Conservation (phyloP, 2,888 invertebrate species). For the Empis stercorea region DNA sequence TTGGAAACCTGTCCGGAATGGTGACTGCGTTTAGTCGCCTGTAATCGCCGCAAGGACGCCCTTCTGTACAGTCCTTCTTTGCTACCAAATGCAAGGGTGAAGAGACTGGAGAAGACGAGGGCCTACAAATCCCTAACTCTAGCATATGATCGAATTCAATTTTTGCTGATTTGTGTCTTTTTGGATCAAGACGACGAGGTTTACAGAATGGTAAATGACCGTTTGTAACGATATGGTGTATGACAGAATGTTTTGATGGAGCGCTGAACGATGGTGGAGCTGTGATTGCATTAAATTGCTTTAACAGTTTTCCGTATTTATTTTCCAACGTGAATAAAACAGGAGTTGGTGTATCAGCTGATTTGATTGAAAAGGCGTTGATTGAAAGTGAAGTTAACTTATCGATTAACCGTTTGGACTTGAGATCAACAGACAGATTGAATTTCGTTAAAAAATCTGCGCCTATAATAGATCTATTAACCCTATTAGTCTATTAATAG, state of each 20-base stretch:
- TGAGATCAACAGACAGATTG: neutral
- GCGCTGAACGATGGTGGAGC: neutral
- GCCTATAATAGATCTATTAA: constrained; percentile 1
- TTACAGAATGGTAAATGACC: constrained; percentile 9
- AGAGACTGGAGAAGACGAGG: constrained; percentile 4
- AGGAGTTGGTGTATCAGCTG: neutral
- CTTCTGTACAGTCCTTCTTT: constrained; percentile 4
- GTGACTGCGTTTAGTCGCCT: constrained; percentile 3
- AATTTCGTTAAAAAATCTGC: constrained; percentile 2
- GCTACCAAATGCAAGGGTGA: constrained; percentile 8
- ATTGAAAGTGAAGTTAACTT: neutral
- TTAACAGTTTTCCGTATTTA: neutral
- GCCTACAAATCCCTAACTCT: constrained; percentile 6
- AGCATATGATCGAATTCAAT: constrained; percentile 5
- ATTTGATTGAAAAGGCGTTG: neutral
- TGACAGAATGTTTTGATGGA: constrained; percentile 2
- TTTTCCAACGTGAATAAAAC: neutral
- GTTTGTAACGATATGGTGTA: constrained; percentile 11
- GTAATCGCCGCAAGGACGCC: constrained; percentile 7
- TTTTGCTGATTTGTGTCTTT: constrained; percentile 12
- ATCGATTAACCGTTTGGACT: neutral
- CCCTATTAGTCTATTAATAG: neutral
- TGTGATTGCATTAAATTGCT: neutral
- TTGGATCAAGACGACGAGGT: constrained; percentile 10
- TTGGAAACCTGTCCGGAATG: constrained; percentile 4